Evolutionary conservation across 2,113 vertebrate genomes (phyloP), one percentile per base, ranked within the genome.

Genomic region (Sardina pilchardus): DNA sequence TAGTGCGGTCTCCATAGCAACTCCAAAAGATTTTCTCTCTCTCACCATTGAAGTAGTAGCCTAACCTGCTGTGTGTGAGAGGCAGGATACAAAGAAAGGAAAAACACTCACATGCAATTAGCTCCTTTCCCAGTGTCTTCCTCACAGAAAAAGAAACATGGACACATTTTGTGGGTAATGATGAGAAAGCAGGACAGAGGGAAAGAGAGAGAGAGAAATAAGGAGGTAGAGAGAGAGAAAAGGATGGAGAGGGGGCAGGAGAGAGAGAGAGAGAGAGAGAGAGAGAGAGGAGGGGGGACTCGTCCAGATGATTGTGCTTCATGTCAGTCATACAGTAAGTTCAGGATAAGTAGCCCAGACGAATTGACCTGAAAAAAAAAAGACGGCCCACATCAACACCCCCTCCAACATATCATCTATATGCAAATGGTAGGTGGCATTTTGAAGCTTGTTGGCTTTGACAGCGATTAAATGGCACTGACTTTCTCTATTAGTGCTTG

Each of bases 341-440:
- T 85, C 47, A 87, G 86, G 84, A 86, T 87, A 82, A 88, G 82
- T 84, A 87, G 88, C 82, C 87, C 83, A 82, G 87, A 87, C 59
- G 84, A 88, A 86, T 63, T 82, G 89, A 86, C 81, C 36, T 12
- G 9, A 7, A 81, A 83, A 83, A 82, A 75, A 85, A 78, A 67
- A 84, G 82, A 88, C 75, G n/a, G 2, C 39, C 39, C 4, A 85
- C 56, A 26, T 53, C 80, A 45, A 53, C 45, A 81, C 81, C 83
- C 26, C 50, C 36, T 36, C 67, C 44, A 50, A 80, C 78, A 85
- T 88, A 89, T 91, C 90, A 93, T 93, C 91, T 92, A 90, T 91
- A 93, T 92, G 86, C 91, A 90, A 86, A 47, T 89, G 71, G 88
- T 86, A 84, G 90, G 89, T 93, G 93, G 91, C 91, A 93, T 94